Evolutionary conservation across 2,888 invertebrate species (phyloP).

Genomic region (Malachius bipustulatus): DNA sequence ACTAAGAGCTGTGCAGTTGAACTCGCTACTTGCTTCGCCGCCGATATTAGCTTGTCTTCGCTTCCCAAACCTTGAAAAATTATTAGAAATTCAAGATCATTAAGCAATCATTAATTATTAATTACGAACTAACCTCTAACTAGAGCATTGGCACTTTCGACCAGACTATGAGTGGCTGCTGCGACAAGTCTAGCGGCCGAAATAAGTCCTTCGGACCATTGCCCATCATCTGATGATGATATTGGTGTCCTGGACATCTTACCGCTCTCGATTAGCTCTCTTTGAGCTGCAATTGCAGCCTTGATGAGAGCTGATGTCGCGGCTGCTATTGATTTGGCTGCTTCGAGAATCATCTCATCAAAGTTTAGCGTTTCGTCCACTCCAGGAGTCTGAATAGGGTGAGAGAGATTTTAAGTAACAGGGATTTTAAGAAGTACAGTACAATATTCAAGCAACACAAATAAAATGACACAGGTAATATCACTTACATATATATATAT

Average conservation of each 20-base stretch:
- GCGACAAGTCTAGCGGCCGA: slow-evolving; percentile 93
- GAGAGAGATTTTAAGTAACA: no score
- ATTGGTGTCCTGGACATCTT: slow-evolving; percentile 73
- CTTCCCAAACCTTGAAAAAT: slow-evolving; percentile 48
- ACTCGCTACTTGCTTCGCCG: slow-evolving; percentile 92
- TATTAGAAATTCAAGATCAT: no score
- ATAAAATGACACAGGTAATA: no score
- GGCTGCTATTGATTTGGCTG: slow-evolving; percentile 93
- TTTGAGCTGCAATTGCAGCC: slow-evolving; percentile 93
- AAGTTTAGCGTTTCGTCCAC: slow-evolving; percentile 91
- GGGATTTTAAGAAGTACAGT: no score
- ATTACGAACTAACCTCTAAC: slow-evolving; percentile 56
- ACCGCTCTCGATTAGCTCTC: slow-evolving; percentile 87
- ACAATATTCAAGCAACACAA: no score
- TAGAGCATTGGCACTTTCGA: slow-evolving; percentile 94
- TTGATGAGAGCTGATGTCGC: slow-evolving; percentile 95
- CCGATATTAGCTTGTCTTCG: slow-evolving; percentile 92
- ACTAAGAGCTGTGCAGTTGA: slow-evolving; percentile 95
- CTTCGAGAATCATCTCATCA: slow-evolving; percentile 97
- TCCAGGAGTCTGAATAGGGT: slow-evolving; percentile 47
- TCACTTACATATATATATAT: no score
- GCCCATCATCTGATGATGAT: slow-evolving; percentile 86
- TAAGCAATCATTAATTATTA: no score
- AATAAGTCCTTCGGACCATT: slow-evolving; percentile 95
- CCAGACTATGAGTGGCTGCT: slow-evolving; percentile 93